A percentile compares a stretch with the other conserved stretches of the same genome.
phyloP scores from a whole-genome alignment of 92 coral and sea anemone genomes.

The Umimayanthus kanabou region DNA sequence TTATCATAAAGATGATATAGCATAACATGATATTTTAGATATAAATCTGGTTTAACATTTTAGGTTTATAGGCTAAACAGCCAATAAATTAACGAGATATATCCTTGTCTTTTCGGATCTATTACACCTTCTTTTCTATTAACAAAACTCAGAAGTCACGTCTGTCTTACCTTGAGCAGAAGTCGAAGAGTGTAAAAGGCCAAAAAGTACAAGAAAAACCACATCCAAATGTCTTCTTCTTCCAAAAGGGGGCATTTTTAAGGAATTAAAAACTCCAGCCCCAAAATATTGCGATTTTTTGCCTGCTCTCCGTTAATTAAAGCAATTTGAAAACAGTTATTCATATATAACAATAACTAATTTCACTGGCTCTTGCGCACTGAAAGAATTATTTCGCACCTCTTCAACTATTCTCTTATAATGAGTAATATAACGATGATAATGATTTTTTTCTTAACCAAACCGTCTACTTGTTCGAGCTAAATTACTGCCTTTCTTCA shows the following conservation, averaged over 20 bases:
- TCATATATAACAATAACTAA: neutral
- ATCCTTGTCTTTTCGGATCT: too few species aligned
- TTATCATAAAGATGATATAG: too few species aligned
- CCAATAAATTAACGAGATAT: neutral
- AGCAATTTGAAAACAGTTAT: neutral
- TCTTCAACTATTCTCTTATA: neutral
- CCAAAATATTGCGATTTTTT: neutral
- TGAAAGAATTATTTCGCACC: conserved; percentile 1
- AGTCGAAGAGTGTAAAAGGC: neutral
- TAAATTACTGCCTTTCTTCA: neutral
- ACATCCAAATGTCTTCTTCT: neutral
- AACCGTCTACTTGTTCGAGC: neutral
- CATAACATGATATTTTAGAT: too few species aligned
- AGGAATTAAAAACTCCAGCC: neutral
- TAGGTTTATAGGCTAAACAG: too few species aligned
- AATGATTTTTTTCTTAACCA: neutral
- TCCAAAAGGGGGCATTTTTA: conserved; percentile 2
- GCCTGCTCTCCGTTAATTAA: neutral
- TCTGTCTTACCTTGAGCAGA: neutral
- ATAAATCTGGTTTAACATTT: neutral
- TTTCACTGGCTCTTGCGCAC: neutral
- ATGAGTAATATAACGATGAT: neutral
- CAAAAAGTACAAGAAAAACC: neutral
- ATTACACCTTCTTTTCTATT: too few species aligned
- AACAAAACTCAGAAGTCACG: neutral